A percentile compares a stretch with the other conserved stretches of the same genome.
These are phyloP conservation scores for Lepidotrigona ventralis DNA, from an alignment of 1,140 invertebrate genomes.

Conservation along the genomic window DNA sequence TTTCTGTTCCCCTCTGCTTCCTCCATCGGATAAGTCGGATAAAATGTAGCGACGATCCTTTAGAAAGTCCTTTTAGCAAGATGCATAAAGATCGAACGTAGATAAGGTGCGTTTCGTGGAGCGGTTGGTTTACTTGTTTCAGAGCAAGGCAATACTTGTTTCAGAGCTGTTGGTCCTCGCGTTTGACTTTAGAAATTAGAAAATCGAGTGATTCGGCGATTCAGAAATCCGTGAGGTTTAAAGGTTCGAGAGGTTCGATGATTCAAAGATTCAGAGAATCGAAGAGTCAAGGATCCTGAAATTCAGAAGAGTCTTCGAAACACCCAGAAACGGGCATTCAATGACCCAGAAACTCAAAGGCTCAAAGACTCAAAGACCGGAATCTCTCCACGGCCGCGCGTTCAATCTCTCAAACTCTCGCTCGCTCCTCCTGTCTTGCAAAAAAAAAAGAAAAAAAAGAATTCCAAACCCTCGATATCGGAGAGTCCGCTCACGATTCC, in stretches of 20 bases:
- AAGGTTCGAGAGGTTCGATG: background rate
- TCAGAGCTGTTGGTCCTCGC: too few relatives aligned
- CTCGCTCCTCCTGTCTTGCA: background rate
- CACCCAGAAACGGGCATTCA: background rate
- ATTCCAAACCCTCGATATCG: background rate
- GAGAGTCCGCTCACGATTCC: background rate
- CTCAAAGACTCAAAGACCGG: background rate
- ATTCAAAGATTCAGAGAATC: rapidly evolving
- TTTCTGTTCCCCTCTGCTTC: background rate
- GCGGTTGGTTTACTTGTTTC: too few relatives aligned
- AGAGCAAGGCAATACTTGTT: too few relatives aligned
- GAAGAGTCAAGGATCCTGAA: background rate
- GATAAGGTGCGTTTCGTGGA: too few relatives aligned
- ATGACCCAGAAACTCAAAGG: background rate
- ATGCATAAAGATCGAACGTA: too few relatives aligned
- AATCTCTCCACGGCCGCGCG: background rate
- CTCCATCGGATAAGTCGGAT: too few relatives aligned
- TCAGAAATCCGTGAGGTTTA: too few relatives aligned
- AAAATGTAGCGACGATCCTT: background rate
- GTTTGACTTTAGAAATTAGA: too few relatives aligned
- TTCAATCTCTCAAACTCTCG: background rate
- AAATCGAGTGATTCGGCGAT: too few relatives aligned
- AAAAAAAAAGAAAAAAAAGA: background rate
- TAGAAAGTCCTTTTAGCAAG: too few relatives aligned
- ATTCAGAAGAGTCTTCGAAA: background rate